Evolutionary conservation across 2,113 vertebrate genomes (phyloP).

Genomic region (Sterrhoptilus dennistouni): DNA sequence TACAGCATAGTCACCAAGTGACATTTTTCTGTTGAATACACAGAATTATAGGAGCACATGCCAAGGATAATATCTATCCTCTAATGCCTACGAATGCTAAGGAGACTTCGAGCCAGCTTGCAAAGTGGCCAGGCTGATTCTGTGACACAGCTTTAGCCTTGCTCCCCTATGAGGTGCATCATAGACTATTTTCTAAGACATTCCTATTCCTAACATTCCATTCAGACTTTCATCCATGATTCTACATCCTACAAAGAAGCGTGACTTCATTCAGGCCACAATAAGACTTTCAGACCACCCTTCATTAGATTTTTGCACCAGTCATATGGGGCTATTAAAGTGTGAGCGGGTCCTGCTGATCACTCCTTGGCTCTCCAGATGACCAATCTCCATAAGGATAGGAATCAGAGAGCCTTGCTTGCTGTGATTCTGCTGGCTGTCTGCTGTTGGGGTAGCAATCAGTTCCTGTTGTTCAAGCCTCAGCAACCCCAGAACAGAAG

Average conservation of each 20-base stretch:
- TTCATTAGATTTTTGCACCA: background rate
- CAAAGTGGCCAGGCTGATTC: background rate
- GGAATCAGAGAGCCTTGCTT: accelerated
- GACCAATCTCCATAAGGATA: background rate
- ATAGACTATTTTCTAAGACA: background rate
- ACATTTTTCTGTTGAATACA: background rate
- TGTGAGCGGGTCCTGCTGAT: accelerated
- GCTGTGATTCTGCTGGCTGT: accelerated
- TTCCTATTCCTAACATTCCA: background rate
- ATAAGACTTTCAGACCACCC: background rate
- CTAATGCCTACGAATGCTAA: background rate
- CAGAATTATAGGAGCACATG: background rate
- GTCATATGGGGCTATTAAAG: background rate
- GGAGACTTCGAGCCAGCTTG: background rate
- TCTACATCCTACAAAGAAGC: accelerated
- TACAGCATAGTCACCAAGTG: background rate
- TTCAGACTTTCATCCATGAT: too few relatives aligned
- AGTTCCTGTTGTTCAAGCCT: accelerated
- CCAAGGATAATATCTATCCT: background rate
- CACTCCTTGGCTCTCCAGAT: background rate
- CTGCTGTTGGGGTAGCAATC: background rate
- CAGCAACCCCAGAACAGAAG: background rate
- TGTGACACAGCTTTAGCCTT: background rate
- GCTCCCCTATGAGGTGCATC: background rate
- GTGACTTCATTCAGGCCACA: background rate